Evolutionary conservation across 2,888 invertebrate species (phyloP), one percentile per base, ranked within the genome.

Genomic region (Epinotia brunnichana): DNA sequence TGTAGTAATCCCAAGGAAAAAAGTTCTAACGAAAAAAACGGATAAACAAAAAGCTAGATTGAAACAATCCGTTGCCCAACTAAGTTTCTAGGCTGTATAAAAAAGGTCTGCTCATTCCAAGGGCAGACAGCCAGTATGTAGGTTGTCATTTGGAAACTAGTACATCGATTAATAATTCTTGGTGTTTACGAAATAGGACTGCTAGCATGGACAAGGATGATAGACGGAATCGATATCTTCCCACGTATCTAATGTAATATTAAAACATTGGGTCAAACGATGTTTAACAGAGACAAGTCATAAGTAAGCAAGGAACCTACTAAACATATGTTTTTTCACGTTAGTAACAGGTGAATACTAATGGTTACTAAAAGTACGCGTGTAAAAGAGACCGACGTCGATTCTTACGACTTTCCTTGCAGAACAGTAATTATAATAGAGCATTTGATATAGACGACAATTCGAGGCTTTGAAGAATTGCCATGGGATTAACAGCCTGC

Each of bases 101-200:
- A 53, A 64, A 39, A 19, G 19, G 15, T 15, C 15, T 10, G 7
- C 24, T n/a, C 29, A 15, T 69, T 11, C n/a, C 56, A 70, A 62
- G 61, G 69, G 15, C 62, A 54, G 61, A 61, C 69, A 51, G 64
- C 48, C 13, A 51, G 39, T 60, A 41, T 44, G n/a, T 67, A 56
- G 48, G 39, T 35, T 29, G 44, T 62, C 41, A 53, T 60, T 39
- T 19, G 54, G n/a, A 68, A 72, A 69, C 24, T 59, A 63, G 69
- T 61, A 51, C 61, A 56, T 29, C 56, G 24, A 68, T 73, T 59
- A 73, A 62, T 63, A 63, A 73, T 73, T 73, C 57, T 59, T 63
- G 62, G 19, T 57, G 53, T 68, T 44, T 15, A 54, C 48, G 54
- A 63, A 62, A 53, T 68, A 48, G 60, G 51, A 54, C 68, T 35